Percentiles rank a stretch among this genome's conserved stretches.
These are phyloP conservation scores for Physeter macrocephalus DNA, from an alignment of 2,113 vertebrate genomes.

Conservation along the genomic window DNA sequence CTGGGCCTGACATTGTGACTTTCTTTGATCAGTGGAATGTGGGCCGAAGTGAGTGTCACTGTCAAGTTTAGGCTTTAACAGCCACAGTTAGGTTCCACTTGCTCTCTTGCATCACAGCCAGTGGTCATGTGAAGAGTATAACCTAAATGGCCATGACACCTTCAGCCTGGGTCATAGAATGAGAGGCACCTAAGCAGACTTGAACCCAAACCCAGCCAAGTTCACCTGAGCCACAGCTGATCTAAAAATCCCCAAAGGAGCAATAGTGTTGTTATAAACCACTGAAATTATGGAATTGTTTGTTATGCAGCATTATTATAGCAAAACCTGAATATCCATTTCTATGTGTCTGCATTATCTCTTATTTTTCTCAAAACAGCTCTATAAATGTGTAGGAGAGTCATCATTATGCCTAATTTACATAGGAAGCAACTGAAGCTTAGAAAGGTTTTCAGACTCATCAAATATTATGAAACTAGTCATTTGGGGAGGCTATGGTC, in stretches of 20 bases:
- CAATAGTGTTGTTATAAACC: not conserved
- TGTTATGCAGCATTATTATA: not conserved
- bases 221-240: not conserved
- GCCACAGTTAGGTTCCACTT: not conserved
- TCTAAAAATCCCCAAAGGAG: not conserved
- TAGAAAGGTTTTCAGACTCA: not conserved
- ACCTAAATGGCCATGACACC: not conserved
- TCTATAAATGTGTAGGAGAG: not conserved
- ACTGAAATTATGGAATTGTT: not conserved
- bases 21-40: not conserved
- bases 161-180: not conserved
- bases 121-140: not conserved
- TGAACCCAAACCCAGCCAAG: not conserved
- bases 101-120: not conserved
- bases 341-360: not conserved
- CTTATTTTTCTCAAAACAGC: conserved; percentile 11
- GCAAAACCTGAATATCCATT: not conserved
- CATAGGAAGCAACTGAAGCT: not conserved
- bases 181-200: not conserved
- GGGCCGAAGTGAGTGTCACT: not conserved
- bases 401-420: not conserved
- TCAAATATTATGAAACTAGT: not conserved
- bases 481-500: not conserved
- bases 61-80: not conserved
- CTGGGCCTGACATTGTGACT: not conserved